Evolutionary conservation across 2,113 vertebrate species (phyloP), one percentile per base, ranked within the genome.

Genomic region (Siniperca knerii): DNA sequence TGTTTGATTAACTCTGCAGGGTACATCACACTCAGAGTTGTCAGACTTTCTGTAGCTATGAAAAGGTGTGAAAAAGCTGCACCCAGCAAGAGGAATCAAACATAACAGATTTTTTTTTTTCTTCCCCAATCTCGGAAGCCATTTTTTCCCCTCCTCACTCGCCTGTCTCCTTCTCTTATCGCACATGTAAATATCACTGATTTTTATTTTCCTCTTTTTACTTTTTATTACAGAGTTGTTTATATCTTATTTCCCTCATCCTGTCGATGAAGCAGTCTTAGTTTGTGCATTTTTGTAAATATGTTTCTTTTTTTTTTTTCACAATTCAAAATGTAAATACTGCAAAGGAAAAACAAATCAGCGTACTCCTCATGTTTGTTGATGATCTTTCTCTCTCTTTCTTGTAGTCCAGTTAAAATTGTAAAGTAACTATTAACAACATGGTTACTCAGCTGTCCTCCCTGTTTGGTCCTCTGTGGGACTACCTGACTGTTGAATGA

Each of bases 171-270:
- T 52, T 64, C 61, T 79, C 77, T 85, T 82, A 54, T 70, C 61
- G 82, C 93, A 93, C 92, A 33, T 94, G 94, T 94, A 93, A 93
- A 94, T 94, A 94, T 89, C 88, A 91, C 93, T 74, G 73, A 87
- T 87, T 88, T 89, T 92, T 90, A 87, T 90, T 89, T 86, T 65
- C 67, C 80, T 88, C 81, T 91, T 91, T 90, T 89, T 84, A 82
- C 80, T 90, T 92, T 92, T 90, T 88, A 86, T 89, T 88, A 90
- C 87, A 90, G 85, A 93, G 89, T 90, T 91, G 89, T 91, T 92
- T 89, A 90, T 92, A 87, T 87, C 75, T 83, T 54, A 75, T 69
- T 68, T 73, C 74, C 84, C 77, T 67, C 87, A 81, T 89, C 81
- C 70, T 69, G 79, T 84, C 44, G 12, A 79, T 9, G 44, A 66